A percentile compares a stretch with the other conserved stretches of the same genome.
Conservation (phyloP, 2,888 invertebrate genomes). For the Acheta domesticus region DNA sequence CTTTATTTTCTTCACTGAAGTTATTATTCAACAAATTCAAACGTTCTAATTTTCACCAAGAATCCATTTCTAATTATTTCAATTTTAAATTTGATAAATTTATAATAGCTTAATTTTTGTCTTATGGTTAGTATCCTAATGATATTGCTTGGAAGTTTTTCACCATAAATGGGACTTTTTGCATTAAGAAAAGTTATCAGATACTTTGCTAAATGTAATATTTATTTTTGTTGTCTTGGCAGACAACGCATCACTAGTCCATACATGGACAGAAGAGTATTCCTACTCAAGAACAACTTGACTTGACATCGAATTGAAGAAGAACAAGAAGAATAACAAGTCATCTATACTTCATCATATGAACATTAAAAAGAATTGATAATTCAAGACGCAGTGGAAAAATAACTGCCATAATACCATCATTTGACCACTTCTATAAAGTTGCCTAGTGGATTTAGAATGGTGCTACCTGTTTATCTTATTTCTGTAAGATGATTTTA, state of each 20-base stretch:
- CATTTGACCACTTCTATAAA: neutral
- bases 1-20: no score
- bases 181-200: no score
- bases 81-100: no score
- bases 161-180: no score
- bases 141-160: no score
- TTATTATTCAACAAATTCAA: no score
- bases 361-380: neutral
- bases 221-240: constrained; percentile 45
- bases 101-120: no score
- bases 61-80: no score
- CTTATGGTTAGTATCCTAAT: no score
- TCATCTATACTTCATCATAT: neutral
- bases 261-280: constrained; percentile 56
- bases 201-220: neutral
- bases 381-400: neutral
- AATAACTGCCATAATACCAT: neutral
- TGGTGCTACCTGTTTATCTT: neutral
- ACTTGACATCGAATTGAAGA: constrained; percentile 3
- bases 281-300: constrained; percentile 32
- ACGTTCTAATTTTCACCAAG: no score
- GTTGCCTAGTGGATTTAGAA: neutral
- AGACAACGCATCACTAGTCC: constrained; percentile 66
- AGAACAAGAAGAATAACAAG: neutral
- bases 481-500: neutral